These are phyloP conservation scores for Ptilonorhynchus violaceus DNA, from an alignment of 2,113 vertebrate genomes.

Conservation along the genomic window DNA sequence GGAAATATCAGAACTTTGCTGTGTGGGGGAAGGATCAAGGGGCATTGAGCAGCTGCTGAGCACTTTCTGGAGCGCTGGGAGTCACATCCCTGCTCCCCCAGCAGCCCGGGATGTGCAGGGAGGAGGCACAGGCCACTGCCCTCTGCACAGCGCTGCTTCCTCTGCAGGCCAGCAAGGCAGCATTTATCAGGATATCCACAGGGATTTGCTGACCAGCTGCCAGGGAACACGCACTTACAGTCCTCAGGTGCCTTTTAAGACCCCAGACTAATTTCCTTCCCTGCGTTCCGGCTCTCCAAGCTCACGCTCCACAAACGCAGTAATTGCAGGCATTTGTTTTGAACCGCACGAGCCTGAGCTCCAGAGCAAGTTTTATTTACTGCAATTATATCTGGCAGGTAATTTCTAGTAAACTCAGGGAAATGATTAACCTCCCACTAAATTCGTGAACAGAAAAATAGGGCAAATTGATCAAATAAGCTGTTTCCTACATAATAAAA, in stretches of 20 bases:
- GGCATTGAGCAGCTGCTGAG: neutral
- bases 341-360: neutral
- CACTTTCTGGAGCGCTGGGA: neutral
- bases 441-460: constrained; percentile 20
- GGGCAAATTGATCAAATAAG: constrained; percentile 53
- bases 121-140: neutral
- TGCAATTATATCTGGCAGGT: constrained; percentile 51
- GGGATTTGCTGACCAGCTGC: neutral
- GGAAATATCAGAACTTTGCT: neutral
- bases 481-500: constrained; percentile 20
- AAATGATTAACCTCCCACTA: constrained; percentile 21
- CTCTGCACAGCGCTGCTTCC: neutral
- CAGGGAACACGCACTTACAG: neutral
- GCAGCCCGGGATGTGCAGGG: neutral
- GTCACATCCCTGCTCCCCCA: neutral
- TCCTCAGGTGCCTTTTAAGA: neutral
- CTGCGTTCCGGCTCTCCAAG: neutral
- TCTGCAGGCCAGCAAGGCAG: neutral
- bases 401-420: constrained; percentile 36
- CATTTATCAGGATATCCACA: rapidly evolving
- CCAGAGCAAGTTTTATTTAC: constrained; percentile 42
- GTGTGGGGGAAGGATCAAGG: rapidly evolving
- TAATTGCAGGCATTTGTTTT: constrained; percentile 37
- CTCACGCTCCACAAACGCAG: neutral
- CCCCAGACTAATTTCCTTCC: neutral